Evolutionary conservation across 2,888 invertebrate genomes (phyloP), one percentile per base, ranked within the genome.

Genomic region (Pherbina coryleti): DNA sequence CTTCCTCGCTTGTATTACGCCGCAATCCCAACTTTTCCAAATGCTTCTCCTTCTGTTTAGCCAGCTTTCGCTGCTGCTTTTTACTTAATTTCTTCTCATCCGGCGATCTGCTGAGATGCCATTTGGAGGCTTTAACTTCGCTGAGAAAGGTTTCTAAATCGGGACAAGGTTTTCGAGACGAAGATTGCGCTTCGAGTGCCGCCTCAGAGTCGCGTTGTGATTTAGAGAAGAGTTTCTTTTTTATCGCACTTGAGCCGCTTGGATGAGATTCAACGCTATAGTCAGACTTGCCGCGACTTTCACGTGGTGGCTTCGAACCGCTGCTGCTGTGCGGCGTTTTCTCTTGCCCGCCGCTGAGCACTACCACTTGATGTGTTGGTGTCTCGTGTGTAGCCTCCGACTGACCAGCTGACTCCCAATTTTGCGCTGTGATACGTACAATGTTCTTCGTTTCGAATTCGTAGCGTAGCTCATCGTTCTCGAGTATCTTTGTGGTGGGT

Each of bases 401-500:
- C 37, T 17, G 55, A 14, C 75, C 75, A 0, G 0, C 79, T 71
- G 0, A 79, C 81, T 85, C 85, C 86, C 84, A 86, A 49, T 85
- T 84, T 62, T 83, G 82, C 5, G 86, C 88, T 11, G 91, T 92
- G 67, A 92, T 89, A 1, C 92, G 89, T 3, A 91, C 91, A 84
- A 91, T 92, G 81, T 92, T 92, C 83, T 91, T 92, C 8, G 91
- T 91, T 83, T 92, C 92, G 44, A 92, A 89, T 8, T 92, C 92
- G 76, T 92, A 91, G 73, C 91, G 90, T 64, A 92, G 83, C 83
- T 93, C 93, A 83, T 93, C 91, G 85, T 93, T 93, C 28, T 93
- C 93, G 31, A 93, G 88, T 66, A 93, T 92, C 87, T 94, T 94
- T 8, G 92, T 91, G 3, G 93, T 94, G 8, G 93, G 93, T 85